Evolutionary conservation across 1,140 invertebrate species (phyloP).

Genomic region (Drosophila eugracilis): DNA sequence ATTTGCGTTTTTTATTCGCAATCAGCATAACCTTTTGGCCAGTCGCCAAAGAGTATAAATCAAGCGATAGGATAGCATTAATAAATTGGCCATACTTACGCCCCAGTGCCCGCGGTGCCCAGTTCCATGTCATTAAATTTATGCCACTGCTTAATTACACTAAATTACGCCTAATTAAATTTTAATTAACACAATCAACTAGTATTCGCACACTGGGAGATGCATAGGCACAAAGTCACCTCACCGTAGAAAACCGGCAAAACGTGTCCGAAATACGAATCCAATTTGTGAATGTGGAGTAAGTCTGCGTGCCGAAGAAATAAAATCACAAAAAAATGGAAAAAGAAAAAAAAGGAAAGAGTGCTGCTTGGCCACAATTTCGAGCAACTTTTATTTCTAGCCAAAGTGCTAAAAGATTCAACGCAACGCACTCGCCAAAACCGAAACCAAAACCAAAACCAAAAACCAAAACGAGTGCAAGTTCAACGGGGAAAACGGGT

Average conservation of each 20-base stretch:
- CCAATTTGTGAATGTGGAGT: slow-evolving; percentile 61
- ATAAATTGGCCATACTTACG: slow-evolving; percentile 52
- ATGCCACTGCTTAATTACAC: slow-evolving; percentile 73
- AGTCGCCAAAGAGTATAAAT: slow-evolving; percentile 36
- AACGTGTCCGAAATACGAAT: slow-evolving; percentile 64
- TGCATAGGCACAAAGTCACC: slow-evolving; percentile 8
- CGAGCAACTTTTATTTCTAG: slow-evolving; percentile 64
- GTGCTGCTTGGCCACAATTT: slow-evolving; percentile 32
- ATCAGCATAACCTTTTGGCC: slow-evolving; percentile 56
- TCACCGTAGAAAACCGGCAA: slow-evolving; percentile 62
- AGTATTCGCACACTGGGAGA: slow-evolving; percentile 37
- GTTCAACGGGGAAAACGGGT: slow-evolving; percentile 76
- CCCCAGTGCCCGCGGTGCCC: slow-evolving; percentile 7
- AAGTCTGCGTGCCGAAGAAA: slow-evolving; percentile 69
- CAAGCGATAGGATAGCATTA: slow-evolving; percentile 37
- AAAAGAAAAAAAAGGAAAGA: too few relatives aligned
- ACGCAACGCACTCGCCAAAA: slow-evolving; percentile 42
- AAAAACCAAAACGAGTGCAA: slow-evolving; percentile 74
- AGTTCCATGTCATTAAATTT: slow-evolving; percentile 63
- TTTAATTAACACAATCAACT: slow-evolving; percentile 80
- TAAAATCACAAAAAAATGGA: slow-evolving; percentile 33
- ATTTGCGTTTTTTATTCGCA: slow-evolving; percentile 43
- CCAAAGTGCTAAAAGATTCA: slow-evolving; percentile 63
- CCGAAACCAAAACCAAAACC: slow-evolving; percentile 40
- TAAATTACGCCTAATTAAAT: slow-evolving; percentile 77